Percentiles rank a stretch among this genome's conserved stretches.
Conservation (phyloP, 2,888 invertebrate species). For the Pediacus dermestoides region DNA sequence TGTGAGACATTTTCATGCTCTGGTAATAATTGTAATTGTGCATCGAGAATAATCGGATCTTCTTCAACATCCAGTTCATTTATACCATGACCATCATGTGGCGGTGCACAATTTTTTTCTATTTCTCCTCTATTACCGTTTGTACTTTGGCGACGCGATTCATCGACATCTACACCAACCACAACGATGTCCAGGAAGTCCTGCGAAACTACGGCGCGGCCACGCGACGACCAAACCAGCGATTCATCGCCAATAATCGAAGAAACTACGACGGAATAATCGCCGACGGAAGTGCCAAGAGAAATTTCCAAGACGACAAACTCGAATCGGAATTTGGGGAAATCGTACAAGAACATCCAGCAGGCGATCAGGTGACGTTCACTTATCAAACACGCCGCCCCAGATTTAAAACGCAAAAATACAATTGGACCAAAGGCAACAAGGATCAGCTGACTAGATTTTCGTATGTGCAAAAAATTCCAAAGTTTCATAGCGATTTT, state of each 20-base stretch:
- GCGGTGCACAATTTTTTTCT: no score
- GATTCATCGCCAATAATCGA: not conserved
- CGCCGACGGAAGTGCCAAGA: slow-evolving; percentile 17
- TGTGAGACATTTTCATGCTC: slow-evolving; percentile 22
- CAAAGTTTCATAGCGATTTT: no score
- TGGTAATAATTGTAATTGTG: no score
- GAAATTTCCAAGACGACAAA: slow-evolving; percentile 18
- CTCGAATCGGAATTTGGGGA: slow-evolving; percentile 29
- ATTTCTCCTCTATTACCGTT: no score
- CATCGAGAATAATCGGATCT: no score
- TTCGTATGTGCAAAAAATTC: slow-evolving; percentile 18
- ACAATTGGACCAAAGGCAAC: slow-evolving; percentile 5
- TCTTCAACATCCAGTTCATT: no score
- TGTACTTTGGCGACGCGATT: slow-evolving; percentile 4
- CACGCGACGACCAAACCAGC: not conserved
- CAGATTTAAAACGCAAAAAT: slow-evolving; percentile 16
- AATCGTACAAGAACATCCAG: slow-evolving; percentile 11
- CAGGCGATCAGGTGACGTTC: slow-evolving; percentile 9
- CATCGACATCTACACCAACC: slow-evolving; percentile 18
- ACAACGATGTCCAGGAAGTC: slow-evolving; percentile 15
- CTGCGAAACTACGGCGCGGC: slow-evolving; percentile 9
- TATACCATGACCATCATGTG: no score
- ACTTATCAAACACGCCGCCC: no score
- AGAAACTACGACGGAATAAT: not conserved
- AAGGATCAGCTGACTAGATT: not conserved